Conservation (phyloP, 2,113 vertebrate species). For the Canis aureus region DNA sequence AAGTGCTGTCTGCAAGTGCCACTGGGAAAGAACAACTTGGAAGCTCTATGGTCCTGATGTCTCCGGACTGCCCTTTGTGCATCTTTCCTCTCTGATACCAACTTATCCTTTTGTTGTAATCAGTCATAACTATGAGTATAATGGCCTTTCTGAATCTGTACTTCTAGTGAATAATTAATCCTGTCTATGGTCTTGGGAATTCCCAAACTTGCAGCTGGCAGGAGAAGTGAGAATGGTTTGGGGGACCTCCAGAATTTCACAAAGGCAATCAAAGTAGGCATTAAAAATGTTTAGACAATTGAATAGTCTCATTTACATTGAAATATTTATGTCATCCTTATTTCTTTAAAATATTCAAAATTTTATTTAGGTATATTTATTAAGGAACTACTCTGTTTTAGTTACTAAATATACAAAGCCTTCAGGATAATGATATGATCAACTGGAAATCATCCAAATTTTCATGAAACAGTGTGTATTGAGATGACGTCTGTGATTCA, state of each 20-base stretch:
- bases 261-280: background rate
- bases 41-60: background rate
- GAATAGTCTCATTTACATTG: background rate
- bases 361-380: conserved; percentile 7
- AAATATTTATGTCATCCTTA: background rate
- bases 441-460: background rate
- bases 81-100: background rate
- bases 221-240: background rate
- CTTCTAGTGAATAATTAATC: background rate
- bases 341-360: background rate
- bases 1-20: background rate
- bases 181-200: background rate
- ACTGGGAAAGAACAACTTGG: background rate
- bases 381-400: background rate
- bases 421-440: background rate
- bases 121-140: background rate
- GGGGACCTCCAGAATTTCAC: background rate
- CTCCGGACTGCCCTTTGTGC: background rate
- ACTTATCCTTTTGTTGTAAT: background rate
- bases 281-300: background rate
- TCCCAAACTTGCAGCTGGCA: background rate
- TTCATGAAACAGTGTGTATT: background rate
- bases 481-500: background rate
- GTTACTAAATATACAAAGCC: background rate
- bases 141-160: background rate